Base-by-base conservation (phyloP, 2,888 invertebrate species). In the Eupithecia inturbata region DNA sequence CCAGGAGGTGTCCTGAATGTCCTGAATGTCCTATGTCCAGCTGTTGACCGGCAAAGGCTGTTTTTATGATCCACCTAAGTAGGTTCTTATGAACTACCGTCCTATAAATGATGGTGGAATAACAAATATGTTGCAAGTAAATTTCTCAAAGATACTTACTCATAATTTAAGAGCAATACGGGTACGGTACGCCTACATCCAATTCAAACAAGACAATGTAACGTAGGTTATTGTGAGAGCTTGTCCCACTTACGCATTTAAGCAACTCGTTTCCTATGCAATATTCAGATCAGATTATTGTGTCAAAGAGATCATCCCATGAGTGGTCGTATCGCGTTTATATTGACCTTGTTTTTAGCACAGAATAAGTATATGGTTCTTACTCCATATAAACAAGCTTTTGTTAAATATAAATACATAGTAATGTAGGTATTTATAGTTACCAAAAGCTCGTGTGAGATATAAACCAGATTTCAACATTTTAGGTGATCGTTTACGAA, bases 221-320 rank as follows among this genome's bases (percentile, higher is more conserved):
- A 57, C 26, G 57, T 57, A 26, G 22, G 57, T 26, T 57, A 26
- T 57, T 22, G 33, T 60, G 19, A 49, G 67, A 45, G n/a, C 4
- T 64, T 36, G 31, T 7, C 6, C 0, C n/a, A 36, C 14, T 19
- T 75, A 16, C 22, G 28, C 19, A 60, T 45, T 49, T 45, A 14
- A 7, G 67, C 63, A 64, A 64, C 63, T 64, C 63, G 31, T 33
- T 64, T 63, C 28, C 57, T 26, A 10, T 33, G 63, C 63, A 64
- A 64, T 64, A 64, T 64, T 64, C 63, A 64, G 63, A 64, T 64
- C 63, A 36, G 36, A 64, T 64, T 36, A 19, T 64, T 36, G 36
- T 64, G 63, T 64, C 63, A 64, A 64, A 64, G 63, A 33, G 36
- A 64, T n/a, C 63, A 64, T 64, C 63, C 63, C 63, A 64, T 36